Evolutionary conservation across 1,140 invertebrate species (phyloP).

Genomic region (Drosophila malerkotliana): DNA sequence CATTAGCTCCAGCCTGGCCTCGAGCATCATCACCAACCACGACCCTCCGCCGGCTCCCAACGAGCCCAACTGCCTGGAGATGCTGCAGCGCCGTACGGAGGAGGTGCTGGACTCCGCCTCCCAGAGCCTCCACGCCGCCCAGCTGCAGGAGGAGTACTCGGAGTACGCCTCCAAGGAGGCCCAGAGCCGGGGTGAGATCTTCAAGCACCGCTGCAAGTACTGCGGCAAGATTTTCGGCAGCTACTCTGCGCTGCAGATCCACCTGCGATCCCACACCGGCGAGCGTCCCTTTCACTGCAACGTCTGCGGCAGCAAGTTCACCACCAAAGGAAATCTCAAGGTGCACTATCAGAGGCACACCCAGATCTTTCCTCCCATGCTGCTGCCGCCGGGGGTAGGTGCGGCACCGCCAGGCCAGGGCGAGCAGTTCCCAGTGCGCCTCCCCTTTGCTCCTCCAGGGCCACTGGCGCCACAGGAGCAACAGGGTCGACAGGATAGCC

Average conservation of each 20-base stretch:
- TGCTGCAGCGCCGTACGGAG: conserved; percentile 95
- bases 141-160: conserved; percentile 92
- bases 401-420: conserved; percentile 13
- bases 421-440: conserved; percentile 55
- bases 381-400: conserved; percentile 85
- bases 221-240: conserved; percentile 99
- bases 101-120: conserved; percentile 96
- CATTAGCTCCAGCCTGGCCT: conserved; percentile 89
- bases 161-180: conserved; percentile 86
- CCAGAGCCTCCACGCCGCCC: conserved; percentile 93
- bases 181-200: conserved; percentile 91
- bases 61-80: conserved; percentile 95
- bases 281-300: conserved; percentile 99
- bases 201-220: conserved; percentile 98
- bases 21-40: conserved; percentile 94
- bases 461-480: conserved; percentile 26
- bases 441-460: conserved; percentile 53
- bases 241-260: conserved; percentile 97
- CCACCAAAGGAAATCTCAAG: conserved; percentile 98
- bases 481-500: background rate
- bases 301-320: conserved; percentile 98
- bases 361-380: conserved; percentile 91
- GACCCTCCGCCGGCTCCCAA: conserved; percentile 88
- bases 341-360: conserved; percentile 98
- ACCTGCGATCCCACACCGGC: conserved; percentile 97